A percentile compares a stretch with the other conserved stretches of the same genome.
These are phyloP conservation scores for Boloria selene DNA, from an alignment of 2,888 invertebrate genomes.

Conservation along the genomic window DNA sequence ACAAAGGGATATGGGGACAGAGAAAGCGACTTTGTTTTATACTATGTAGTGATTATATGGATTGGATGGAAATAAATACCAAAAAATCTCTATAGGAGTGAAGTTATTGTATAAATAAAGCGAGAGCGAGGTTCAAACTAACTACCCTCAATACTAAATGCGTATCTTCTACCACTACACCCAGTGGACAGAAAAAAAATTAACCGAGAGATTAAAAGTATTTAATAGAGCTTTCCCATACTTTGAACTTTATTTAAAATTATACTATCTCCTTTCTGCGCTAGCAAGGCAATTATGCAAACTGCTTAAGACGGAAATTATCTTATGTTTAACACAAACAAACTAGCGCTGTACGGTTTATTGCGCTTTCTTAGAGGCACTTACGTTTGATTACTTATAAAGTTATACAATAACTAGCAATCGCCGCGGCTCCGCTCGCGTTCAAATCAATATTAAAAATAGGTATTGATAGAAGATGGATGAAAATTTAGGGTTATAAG, in stretches of 20 bases:
- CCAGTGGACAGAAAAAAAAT: neutral
- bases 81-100: too few relatives aligned
- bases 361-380: neutral
- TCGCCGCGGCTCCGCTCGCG: too few relatives aligned
- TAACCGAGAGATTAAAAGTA: conserved; percentile 6
- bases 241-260: conserved; percentile 20
- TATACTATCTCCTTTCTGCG: conserved; percentile 5
- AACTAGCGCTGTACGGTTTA: conserved; percentile 13
- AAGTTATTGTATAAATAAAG: too few relatives aligned
- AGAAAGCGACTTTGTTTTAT: too few relatives aligned
- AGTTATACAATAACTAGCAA: neutral
- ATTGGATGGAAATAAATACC: too few relatives aligned
- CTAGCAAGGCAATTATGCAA: conserved; percentile 28
- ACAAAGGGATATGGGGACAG: too few relatives aligned
- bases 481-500: too few relatives aligned
- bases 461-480: too few relatives aligned
- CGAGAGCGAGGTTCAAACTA: neutral
- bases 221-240: conserved; percentile 10
- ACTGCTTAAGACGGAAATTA: conserved; percentile 30
- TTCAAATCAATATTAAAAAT: too few relatives aligned
- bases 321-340: conserved; percentile 26
- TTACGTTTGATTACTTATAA: neutral
- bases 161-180: neutral
- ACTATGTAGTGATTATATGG: too few relatives aligned
- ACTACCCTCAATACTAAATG: neutral